Percentiles rank a stretch among this genome's conserved stretches.
Evolutionary conservation across 2,888 invertebrate genomes (phyloP).

Genomic region (Phyllotreta cruciferae): DNA sequence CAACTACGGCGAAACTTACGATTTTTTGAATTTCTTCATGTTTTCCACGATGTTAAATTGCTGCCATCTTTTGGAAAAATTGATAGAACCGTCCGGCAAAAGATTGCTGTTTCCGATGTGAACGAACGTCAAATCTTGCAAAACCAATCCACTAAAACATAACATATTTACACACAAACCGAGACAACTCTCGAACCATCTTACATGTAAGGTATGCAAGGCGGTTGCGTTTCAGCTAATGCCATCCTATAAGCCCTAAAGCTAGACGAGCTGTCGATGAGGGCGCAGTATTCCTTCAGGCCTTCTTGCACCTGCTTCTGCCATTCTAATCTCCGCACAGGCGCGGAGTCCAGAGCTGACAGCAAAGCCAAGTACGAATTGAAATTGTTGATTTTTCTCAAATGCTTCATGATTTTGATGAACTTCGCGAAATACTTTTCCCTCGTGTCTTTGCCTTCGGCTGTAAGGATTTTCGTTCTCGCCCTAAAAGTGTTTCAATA

Average conservation of each 20-base stretch:
- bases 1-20: slow-evolving; percentile 67
- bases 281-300: slow-evolving; percentile 90
- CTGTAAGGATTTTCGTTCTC: slow-evolving; percentile 89
- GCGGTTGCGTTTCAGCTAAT: slow-evolving; percentile 92
- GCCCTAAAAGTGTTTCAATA: slow-evolving; percentile 66
- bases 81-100: slow-evolving; percentile 84
- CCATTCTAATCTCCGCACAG: slow-evolving; percentile 91
- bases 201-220: slow-evolving; percentile 99
- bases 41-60: slow-evolving; percentile 98
- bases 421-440: slow-evolving; percentile 95
- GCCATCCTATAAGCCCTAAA: slow-evolving; percentile 97
- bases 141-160: slow-evolving; percentile 82
- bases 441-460: slow-evolving; percentile 88
- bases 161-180: background rate
- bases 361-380: slow-evolving; percentile 97
- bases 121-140: slow-evolving; percentile 98
- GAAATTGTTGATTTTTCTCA: slow-evolving; percentile 97
- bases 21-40: slow-evolving; percentile 96
- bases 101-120: slow-evolving; percentile 96
- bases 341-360: slow-evolving; percentile 96
- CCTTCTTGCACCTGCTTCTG: slow-evolving; percentile 90
- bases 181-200: slow-evolving; percentile 49
- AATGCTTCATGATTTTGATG: slow-evolving; percentile 97
- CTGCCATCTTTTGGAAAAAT: slow-evolving; percentile 98
- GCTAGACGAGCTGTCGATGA: slow-evolving; percentile 98